Conservation (phyloP, 1,140 invertebrate genomes). For the Whitmania pigra region DNA sequence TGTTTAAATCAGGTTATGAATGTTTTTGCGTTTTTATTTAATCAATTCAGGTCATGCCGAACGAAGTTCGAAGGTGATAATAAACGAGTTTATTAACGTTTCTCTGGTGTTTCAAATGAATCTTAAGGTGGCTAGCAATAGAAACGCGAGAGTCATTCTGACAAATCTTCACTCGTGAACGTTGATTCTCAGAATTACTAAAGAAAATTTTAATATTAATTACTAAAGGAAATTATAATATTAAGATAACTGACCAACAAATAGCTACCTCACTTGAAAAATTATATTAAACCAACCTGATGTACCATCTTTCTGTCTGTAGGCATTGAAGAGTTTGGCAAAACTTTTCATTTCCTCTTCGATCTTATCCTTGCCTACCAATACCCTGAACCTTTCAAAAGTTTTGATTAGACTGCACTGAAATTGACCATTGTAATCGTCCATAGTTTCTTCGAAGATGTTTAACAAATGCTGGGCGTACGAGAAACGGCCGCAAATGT, state of each 20-base stretch:
- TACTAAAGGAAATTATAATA: background rate
- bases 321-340: slow-evolving; percentile 12
- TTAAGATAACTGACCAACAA: background rate
- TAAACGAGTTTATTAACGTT: too few relatives aligned
- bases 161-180: slow-evolving; percentile 8
- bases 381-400: background rate
- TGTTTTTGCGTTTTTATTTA: too few relatives aligned
- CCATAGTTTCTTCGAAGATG: slow-evolving; percentile 11
- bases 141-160: too few relatives aligned
- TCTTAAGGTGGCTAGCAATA: too few relatives aligned
- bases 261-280: background rate
- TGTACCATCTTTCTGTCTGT: slow-evolving; percentile 11
- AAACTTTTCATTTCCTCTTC: slow-evolving; percentile 10
- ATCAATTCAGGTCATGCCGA: too few relatives aligned
- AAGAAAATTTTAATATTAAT: background rate
- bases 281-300: background rate
- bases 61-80: too few relatives aligned
- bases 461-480: background rate
- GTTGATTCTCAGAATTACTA: slow-evolving; percentile 5
- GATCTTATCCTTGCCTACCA: slow-evolving; percentile 1
- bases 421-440: slow-evolving; percentile 4
- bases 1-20: too few relatives aligned
- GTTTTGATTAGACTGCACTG: slow-evolving; percentile 11
- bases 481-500: background rate
- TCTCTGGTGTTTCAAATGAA: too few relatives aligned